Percentiles rank a stretch among this genome's conserved stretches.
These are phyloP conservation scores for Dicrostonyx torquatus DNA, from an alignment of 2,797 vertebrate genomes.

Conservation along the genomic window DNA sequence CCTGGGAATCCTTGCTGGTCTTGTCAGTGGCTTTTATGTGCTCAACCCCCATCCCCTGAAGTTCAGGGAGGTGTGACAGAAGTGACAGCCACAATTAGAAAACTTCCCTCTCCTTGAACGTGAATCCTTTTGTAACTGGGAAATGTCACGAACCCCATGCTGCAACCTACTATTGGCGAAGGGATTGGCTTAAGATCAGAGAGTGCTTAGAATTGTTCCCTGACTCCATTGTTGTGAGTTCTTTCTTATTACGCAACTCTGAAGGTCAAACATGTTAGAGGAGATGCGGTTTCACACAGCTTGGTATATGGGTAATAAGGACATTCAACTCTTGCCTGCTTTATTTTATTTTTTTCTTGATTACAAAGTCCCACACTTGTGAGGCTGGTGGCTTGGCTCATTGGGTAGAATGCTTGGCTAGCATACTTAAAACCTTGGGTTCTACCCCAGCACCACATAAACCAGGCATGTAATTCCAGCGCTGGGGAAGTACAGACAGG, in stretches of 20 bases:
- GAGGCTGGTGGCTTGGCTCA: neutral
- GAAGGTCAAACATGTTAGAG: neutral
- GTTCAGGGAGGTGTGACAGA: neutral
- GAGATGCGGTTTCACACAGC: rapidly evolving
- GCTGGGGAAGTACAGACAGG: neutral
- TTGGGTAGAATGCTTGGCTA: neutral
- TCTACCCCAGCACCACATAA: neutral
- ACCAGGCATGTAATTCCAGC: neutral
- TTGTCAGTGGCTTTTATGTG: neutral
- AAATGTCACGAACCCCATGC: rapidly evolving
- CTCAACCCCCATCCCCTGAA: neutral
- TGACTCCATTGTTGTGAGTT: too few species aligned
- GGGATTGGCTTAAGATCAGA: neutral
- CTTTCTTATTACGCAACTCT: neutral
- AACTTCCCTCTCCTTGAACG: neutral
- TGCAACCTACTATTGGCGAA: neutral
- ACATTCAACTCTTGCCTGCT: neutral
- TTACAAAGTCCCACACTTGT: neutral
- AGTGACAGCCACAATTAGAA: neutral
- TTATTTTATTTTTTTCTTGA: neutral
- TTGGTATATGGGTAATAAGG: rapidly evolving
- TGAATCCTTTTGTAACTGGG: neutral
- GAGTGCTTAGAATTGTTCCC: neutral
- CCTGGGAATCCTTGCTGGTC: neutral
- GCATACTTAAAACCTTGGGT: neutral